Evolutionary conservation across 23 tunicate species (phyloP).

Genomic region (Ciona savignyi): DNA sequence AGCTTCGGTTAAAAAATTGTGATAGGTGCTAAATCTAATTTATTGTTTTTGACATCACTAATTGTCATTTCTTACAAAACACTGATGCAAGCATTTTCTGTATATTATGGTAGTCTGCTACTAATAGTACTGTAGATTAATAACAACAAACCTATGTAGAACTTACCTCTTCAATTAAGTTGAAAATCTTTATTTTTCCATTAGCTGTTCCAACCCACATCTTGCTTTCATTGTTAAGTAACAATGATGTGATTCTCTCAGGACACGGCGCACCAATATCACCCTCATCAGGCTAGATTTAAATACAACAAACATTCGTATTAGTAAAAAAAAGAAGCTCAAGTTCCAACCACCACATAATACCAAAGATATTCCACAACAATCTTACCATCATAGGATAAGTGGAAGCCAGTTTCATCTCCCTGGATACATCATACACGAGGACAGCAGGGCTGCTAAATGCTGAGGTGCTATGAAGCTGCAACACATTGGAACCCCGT

Average conservation of each 20-base stretch:
- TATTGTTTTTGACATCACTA: too few species aligned
- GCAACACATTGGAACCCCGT: conserved; percentile 31
- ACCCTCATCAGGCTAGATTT: conserved; percentile 28
- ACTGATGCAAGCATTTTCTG: too few species aligned
- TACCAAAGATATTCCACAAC: too few species aligned
- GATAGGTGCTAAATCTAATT: too few species aligned
- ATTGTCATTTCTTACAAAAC: too few species aligned
- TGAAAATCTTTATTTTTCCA: conserved; percentile 28
- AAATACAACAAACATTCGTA: too few species aligned
- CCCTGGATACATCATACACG: conserved; percentile 43
- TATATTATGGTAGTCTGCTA: too few species aligned
- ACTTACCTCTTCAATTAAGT: not conserved
- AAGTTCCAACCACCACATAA: too few species aligned
- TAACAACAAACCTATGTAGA: too few species aligned
- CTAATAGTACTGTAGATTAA: too few species aligned
- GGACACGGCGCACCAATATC: conserved; percentile 2
- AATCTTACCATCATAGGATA: conserved; percentile 72
- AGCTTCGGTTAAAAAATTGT: too few species aligned
- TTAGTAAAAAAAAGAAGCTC: too few species aligned
- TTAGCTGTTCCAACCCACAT: conserved; percentile 41
- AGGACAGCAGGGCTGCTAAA: conserved; percentile 45
- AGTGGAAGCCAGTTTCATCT: conserved; percentile 10
- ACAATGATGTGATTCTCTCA: conserved; percentile 9
- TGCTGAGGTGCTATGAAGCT: conserved; percentile 18
- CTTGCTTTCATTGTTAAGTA: not conserved